Conservation (phyloP, 2,888 invertebrate genomes). For the Himalopsyche tibetana region DNA sequence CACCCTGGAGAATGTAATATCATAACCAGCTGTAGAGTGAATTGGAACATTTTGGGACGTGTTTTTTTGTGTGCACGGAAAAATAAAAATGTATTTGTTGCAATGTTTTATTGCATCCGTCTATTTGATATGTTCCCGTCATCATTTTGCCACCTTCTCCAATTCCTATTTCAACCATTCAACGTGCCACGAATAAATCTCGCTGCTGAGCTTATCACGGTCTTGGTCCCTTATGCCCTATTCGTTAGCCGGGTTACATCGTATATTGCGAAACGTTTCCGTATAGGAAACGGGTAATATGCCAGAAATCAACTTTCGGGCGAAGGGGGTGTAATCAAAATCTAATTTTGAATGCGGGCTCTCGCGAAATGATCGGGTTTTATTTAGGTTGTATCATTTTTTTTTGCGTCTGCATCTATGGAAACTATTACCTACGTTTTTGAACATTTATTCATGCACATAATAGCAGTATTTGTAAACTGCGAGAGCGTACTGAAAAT, state of each 20-base stretch:
- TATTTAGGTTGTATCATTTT: background rate
- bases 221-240: background rate
- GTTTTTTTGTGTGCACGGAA: no score
- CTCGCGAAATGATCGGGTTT: background rate
- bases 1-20: no score
- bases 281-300: background rate
- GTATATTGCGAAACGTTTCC: constrained; percentile 6
- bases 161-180: background rate
- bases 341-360: background rate
- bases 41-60: no score
- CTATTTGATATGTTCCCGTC: background rate
- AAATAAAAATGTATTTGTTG: background rate
- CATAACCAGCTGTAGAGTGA: no score
- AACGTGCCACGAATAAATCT: background rate
- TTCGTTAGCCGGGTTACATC: constrained; percentile 3
- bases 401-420: no score
- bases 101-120: constrained; percentile 5
- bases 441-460: no score
- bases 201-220: background rate
- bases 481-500: no score
- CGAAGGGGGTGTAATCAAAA: background rate
- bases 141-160: background rate
- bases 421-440: no score
- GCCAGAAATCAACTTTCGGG: background rate
- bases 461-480: no score